Evolutionary conservation across 2,113 vertebrate species (phyloP).

Genomic region (Tachuris rubrigastra): DNA sequence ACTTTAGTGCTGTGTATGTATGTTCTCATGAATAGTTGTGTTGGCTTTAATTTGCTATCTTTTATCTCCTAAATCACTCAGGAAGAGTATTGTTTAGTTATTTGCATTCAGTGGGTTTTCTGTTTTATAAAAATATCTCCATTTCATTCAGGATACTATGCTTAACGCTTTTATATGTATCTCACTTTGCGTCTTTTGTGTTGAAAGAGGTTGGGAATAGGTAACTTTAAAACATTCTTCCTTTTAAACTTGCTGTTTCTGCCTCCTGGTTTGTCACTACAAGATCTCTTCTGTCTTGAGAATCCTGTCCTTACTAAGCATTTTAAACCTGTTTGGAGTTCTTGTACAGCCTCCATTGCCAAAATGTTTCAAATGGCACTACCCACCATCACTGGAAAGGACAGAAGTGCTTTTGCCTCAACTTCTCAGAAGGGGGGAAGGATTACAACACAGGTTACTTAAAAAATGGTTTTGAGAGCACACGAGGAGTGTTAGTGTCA

Average conservation of each 20-base stretch:
- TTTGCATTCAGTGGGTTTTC: not conserved
- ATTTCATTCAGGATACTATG: not conserved
- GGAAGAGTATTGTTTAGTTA: not conserved
- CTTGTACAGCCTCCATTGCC: not conserved
- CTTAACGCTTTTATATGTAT: not conserved
- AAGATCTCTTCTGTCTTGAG: not conserved
- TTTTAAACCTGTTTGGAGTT: not conserved
- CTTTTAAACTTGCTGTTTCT: not conserved
- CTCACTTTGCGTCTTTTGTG: rapidly evolving
- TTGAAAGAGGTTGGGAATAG: not conserved
- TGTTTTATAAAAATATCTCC: not conserved
- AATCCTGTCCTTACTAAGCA: not conserved
- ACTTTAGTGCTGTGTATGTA: not conserved
- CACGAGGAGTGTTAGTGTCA: not conserved
- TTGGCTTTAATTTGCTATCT: not conserved
- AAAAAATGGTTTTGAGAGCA: not conserved
- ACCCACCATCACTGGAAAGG: not conserved
- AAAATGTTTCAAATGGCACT: not conserved
- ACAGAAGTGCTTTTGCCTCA: not conserved
- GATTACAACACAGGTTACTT: not conserved
- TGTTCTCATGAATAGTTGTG: not conserved
- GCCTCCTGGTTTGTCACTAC: not conserved
- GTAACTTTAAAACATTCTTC: not conserved
- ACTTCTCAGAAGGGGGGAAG: not conserved
- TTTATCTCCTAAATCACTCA: not conserved